These are phyloP conservation scores for Pimephales promelas DNA, from an alignment of 2,113 vertebrate genomes.

Conservation along the genomic window DNA sequence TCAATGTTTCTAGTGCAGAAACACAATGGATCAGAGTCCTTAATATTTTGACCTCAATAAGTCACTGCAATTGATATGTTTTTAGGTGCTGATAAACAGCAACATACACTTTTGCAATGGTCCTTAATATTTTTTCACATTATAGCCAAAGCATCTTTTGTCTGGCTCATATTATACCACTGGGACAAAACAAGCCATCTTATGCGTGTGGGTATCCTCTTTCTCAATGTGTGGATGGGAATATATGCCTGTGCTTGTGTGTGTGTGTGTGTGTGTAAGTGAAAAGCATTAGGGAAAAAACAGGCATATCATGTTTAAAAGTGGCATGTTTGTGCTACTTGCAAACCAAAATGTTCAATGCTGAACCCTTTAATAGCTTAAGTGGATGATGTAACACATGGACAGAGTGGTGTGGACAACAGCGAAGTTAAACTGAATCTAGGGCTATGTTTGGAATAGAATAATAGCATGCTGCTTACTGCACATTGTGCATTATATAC, in stretches of 20 bases:
- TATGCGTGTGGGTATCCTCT: not conserved
- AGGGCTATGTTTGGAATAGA: constrained; percentile 2
- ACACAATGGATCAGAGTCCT: not conserved
- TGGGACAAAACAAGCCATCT: not conserved
- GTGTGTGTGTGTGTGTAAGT: not conserved
- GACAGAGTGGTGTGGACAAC: constrained; percentile 14
- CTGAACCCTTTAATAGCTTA: constrained; percentile 28
- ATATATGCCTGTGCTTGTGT: not conserved
- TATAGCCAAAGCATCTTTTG: not conserved
- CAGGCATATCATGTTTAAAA: constrained; percentile 2
- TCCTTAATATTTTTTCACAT: constrained; percentile 24
- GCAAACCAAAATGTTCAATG: not conserved
- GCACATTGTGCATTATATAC: not conserved
- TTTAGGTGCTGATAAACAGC: constrained; percentile 26
- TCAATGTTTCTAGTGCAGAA: not conserved
- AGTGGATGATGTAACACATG: constrained; percentile 24
- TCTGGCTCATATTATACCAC: constrained; percentile 1
- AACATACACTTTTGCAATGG: not conserved
- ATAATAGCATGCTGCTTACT: not conserved
- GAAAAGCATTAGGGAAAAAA: not conserved
- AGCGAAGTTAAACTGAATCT: constrained; percentile 13
- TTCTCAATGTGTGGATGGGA: not conserved
- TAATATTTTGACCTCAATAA: not conserved
- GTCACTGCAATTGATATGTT: constrained; percentile 1
- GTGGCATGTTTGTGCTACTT: not conserved